These are phyloP conservation scores for Sminthurinus signatus DNA, from an alignment of 1,140 invertebrate species.

Conservation along the genomic window DNA sequence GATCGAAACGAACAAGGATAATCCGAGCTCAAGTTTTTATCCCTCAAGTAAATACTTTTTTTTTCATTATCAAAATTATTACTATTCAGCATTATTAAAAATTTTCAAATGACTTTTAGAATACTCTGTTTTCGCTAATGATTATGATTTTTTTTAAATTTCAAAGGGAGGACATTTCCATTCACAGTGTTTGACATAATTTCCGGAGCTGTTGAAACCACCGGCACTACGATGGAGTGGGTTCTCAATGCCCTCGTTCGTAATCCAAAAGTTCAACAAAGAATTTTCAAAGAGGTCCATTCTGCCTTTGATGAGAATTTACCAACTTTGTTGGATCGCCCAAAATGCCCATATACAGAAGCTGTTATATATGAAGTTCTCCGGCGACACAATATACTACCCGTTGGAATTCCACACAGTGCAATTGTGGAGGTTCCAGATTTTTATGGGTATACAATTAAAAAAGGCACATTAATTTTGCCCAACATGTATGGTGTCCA, in stretches of 20 bases:
- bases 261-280: neutral
- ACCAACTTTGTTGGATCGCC: neutral
- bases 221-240: neutral
- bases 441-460: too few species aligned
- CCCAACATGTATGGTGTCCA: too few species aligned
- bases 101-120: neutral
- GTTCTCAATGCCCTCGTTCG: neutral
- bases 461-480: too few species aligned
- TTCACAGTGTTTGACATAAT: neutral
- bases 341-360: conserved; percentile 20
- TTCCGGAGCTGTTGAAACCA: neutral
- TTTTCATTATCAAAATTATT: too few species aligned
- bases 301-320: neutral
- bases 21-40: neutral
- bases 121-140: neutral
- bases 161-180: neutral
- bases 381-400: too few species aligned
- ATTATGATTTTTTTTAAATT: neutral
- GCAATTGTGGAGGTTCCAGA: too few species aligned
- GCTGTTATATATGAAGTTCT: too few species aligned
- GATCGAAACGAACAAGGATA: neutral
- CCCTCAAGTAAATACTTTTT: neutral
- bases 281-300: neutral
- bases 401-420: too few species aligned
- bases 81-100: neutral